These are phyloP conservation scores for Atherinosoma microstoma DNA, from an alignment of 2,797 vertebrate genomes.

Conservation along the genomic window DNA sequence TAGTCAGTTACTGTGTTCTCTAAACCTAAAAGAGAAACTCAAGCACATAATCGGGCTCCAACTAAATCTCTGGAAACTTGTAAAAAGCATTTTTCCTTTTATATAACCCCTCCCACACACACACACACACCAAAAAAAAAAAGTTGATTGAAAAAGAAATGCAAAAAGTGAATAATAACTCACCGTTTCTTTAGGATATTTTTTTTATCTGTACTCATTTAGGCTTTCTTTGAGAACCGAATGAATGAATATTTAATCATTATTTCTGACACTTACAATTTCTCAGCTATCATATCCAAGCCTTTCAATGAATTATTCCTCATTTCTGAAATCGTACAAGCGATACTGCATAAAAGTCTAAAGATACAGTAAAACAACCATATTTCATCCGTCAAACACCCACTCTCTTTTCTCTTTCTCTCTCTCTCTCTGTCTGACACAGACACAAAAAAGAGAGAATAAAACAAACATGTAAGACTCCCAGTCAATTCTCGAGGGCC, in stretches of 20 bases:
- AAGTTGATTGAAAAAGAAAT: background rate
- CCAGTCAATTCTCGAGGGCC: conserved; percentile 41
- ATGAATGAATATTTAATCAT: background rate
- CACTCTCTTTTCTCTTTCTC: conserved; percentile 11
- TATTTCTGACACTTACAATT: background rate
- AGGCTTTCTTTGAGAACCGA: background rate
- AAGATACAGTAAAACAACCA: background rate
- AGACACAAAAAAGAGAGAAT: conserved; percentile 12
- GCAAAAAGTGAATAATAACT: background rate
- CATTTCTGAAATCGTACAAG: conserved; percentile 19
- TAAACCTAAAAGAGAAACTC: background rate
- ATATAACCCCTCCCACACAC: too few relatives aligned
- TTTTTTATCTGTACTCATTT: background rate
- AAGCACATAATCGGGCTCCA: background rate
- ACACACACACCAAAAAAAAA: background rate
- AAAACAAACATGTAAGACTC: conserved; percentile 43
- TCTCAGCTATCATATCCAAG: background rate
- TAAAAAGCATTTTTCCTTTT: background rate
- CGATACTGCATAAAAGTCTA: background rate
- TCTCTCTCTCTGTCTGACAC: conserved; percentile 11
- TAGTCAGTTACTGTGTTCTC: background rate
- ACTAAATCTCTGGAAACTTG: background rate
- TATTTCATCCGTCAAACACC: conserved; percentile 22
- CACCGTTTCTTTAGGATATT: background rate
- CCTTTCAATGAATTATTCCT: conserved; percentile 1